These are phyloP conservation scores for Rhyacophila brunnea DNA, from an alignment of 1,140 invertebrate genomes.

Conservation along the genomic window DNA sequence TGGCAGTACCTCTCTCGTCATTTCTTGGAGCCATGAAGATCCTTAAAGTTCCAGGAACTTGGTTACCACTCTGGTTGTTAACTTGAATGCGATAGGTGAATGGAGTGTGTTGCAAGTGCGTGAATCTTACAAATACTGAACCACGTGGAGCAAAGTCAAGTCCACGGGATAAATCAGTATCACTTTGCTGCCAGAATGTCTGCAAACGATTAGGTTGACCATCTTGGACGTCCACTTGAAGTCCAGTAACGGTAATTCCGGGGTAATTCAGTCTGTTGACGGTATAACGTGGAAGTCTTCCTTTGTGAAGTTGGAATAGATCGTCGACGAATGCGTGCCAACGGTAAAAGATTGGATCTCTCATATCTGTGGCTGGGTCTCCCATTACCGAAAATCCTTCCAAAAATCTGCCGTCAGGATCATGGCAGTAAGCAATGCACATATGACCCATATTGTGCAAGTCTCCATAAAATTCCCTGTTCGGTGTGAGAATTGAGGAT, in stretches of 20 bases:
- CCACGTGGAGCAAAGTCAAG: slow-evolving; percentile 74
- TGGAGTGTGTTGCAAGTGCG: slow-evolving; percentile 73
- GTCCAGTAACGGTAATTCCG: slow-evolving; percentile 57
- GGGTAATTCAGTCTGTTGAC: slow-evolving; percentile 56
- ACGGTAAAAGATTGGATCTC: slow-evolving; percentile 85
- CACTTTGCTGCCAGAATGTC: slow-evolving; percentile 75
- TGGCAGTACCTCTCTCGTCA: slow-evolving; percentile 65
- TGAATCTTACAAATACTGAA: slow-evolving; percentile 65
- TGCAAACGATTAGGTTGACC: slow-evolving; percentile 56
- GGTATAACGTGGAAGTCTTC: slow-evolving; percentile 63
- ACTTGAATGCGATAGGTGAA: slow-evolving; percentile 66
- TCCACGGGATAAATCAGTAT: slow-evolving; percentile 70
- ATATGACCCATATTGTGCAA: slow-evolving; percentile 70
- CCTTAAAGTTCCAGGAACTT: slow-evolving; percentile 64
- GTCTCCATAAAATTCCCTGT: slow-evolving; percentile 69
- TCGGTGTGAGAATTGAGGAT: slow-evolving; percentile 66
- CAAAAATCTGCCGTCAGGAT: slow-evolving; percentile 58
- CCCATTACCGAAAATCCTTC: slow-evolving; percentile 64
- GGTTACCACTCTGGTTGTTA: slow-evolving; percentile 54
- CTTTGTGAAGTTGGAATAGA: slow-evolving; percentile 76
- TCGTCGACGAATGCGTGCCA: slow-evolving; percentile 81
- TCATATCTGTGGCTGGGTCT: slow-evolving; percentile 70
- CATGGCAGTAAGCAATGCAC: slow-evolving; percentile 67
- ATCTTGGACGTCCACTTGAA: slow-evolving; percentile 51
- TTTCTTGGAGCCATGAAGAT: slow-evolving; percentile 72